Base-by-base conservation (phyloP, 2,113 vertebrate genomes). In the Lophochroa leadbeateri region DNA sequence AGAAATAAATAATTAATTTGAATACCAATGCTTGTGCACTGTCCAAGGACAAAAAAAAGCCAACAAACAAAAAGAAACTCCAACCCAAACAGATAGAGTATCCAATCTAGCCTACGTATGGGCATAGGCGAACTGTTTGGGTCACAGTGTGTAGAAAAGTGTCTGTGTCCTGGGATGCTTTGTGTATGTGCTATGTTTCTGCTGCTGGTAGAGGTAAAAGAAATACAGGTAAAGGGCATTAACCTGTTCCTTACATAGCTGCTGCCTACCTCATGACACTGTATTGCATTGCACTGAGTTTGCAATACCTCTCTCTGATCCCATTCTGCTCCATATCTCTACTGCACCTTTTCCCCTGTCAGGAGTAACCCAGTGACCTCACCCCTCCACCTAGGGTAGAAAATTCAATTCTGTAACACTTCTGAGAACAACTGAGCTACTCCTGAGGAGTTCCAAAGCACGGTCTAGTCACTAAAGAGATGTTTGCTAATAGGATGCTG, bases 1-100 rank as follows among this genome's bases (percentile, higher is more conserved):
- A 88, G 50, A 92, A 91, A 63, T 43, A 74, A 88, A 46, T 31
- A 2, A 31, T 44, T 67, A 50, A 64, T 88, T 93, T 81, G 33
- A 50, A n/a, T 71, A 44, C 3, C 58, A 58, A 49, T 58, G 12
- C 19, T 70, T 58, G 9, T 15, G 23, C 21, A 37, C 3, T 35
- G 9, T 41, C 9, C 13, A 65, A 82, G 24, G 4, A 44, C 33
- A 64, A 43, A 61, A 84, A 24, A 4, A 67, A 1, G 1, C 24
- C 13, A 41, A 9, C 13, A 25, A 55, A 65, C 46, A 76, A 52
- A 13, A 27, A 1, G 0, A 18, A 46, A 0, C 7, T 0, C 21
- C 13, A 46, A 6, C 9, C 18, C 47, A 69, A 47, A 43, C 4
- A 75, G 29, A 20, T 10, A 35, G 9, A 33, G 17, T 19, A 39